Evolutionary conservation across 2,113 vertebrate genomes (phyloP), one percentile per base, ranked within the genome.

Genomic region (Apistogramma diplotaenia): DNA sequence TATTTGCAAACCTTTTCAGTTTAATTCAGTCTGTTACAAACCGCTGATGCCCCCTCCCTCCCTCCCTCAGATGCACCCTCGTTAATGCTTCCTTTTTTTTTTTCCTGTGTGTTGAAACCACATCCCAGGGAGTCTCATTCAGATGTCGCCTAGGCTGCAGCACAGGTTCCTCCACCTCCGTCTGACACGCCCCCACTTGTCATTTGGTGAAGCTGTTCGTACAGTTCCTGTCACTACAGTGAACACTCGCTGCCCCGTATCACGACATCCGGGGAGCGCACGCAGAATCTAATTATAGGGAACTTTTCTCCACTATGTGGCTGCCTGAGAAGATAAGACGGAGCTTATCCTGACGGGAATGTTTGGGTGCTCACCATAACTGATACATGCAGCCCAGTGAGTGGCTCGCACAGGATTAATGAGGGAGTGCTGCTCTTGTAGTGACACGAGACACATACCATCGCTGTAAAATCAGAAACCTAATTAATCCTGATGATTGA

Each of bases 151-250:
- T 1, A 37, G 49, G 78, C 82, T 74, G 91, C 23, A 61, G 76
- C 77, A 76, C 93, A 87, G 90, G 92, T 94, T 93, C 29, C 62
- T 84, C 91, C 86, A 80, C 87, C 81, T 90, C 9, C 6, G 1
- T 55, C 72, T 80, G 83, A 86, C 79, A 87, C 87, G 71, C 33
- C 49, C 49, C 15, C 40, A 7, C 35, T 57, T 54, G 29, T 65
- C 87, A 13, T 76, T 19, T n/a, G 35, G 55, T 8, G 67, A 75
- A 83, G 87, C 58, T 73, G 88, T 58, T 70, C 1, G 6, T 57
- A 16, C 87, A 80, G 79, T 85, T 90, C 57, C 37, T 9, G 56
- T 61, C 72, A 19, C 21, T 15, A 51, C 7, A 16, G 55, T 21
- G 29, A 5, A 31, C 4, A 12, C 15, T 79, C 29, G 31, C 31